These are phyloP conservation scores for Liodrosophila aerea DNA, from an alignment of 2,888 invertebrate genomes.

Conservation along the genomic window DNA sequence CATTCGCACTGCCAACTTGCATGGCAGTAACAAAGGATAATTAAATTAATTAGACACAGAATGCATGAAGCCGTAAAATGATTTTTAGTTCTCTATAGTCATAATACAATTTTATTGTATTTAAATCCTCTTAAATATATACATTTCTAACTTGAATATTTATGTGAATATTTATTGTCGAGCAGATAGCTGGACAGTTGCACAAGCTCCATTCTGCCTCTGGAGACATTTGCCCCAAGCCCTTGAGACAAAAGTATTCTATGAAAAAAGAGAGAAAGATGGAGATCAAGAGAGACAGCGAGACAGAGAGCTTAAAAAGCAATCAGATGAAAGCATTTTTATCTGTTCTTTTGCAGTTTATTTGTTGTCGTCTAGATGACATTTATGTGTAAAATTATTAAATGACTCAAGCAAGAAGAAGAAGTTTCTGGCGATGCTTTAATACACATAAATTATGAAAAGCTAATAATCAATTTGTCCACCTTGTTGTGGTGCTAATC, in stretches of 20 bases:
- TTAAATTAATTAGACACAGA: slow-evolving; percentile 26
- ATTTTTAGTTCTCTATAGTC: not conserved
- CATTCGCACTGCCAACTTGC: slow-evolving; percentile 36
- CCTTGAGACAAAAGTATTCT: too few species aligned
- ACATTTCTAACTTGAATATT: slow-evolving; percentile 1
- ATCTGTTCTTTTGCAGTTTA: too few species aligned
- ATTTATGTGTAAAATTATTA: slow-evolving; percentile 25
- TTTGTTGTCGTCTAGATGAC: slow-evolving; percentile 8
- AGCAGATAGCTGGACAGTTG: too few species aligned
- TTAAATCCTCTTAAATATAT: slow-evolving; percentile 22
- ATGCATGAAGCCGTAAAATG: too few species aligned
- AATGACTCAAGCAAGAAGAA: slow-evolving; percentile 16
- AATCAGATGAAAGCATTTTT: slow-evolving; percentile 51
- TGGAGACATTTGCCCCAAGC: too few species aligned
- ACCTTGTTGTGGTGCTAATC: slow-evolving; percentile 29
- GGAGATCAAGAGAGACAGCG: too few species aligned
- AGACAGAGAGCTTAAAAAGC: slow-evolving; percentile 30
- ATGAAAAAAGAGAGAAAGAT: not conserved
- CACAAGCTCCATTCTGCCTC: too few species aligned
- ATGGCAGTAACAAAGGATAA: slow-evolving; percentile 33
- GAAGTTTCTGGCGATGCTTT: slow-evolving; percentile 26
- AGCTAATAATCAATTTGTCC: slow-evolving; percentile 61
- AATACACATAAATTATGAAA: slow-evolving; percentile 65
- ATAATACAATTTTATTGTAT: slow-evolving; percentile 7
- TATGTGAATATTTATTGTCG: too few species aligned